Base-by-base conservation (phyloP, 2,113 vertebrate species). In the Proteles cristata region DNA sequence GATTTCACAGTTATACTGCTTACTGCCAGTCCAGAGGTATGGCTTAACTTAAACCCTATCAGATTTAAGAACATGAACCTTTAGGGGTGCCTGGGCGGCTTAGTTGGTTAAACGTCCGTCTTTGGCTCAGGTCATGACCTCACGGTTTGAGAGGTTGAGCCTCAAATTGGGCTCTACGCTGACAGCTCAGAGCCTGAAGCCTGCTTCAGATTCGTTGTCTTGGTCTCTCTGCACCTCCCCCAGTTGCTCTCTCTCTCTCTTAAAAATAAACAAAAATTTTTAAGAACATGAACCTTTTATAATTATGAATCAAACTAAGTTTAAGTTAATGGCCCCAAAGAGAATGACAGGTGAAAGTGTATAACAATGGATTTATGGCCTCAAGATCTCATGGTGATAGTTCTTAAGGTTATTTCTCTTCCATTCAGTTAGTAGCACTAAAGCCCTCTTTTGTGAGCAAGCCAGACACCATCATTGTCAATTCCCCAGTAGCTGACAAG, bases 291-390 rank as follows among this genome's bases (percentile, higher is more conserved):
- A 50, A 50, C 23, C 94, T 90, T 97, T 88, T 93, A 96, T 48
- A 94, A 77, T 93, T 77, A 61, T 61, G n/a, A 94, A 23, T 97
- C 80, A 90, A 95, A 92, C 8, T 79, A 81, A 82, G 61, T 23
- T 61, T 23, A 61, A 61, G 58, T 61, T 61, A 90, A 93, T 33
- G 23, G 7, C 7, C 15, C 31, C n/a, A 21, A 96, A 82, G 58
- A 83, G 53, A 73, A 23, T 86, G 43, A 77, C 8, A 94, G 35
- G 17, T 74, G 26, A 92, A 65, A 69, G 14, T 58, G 28, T 26
- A 63, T 61, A 73, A 93, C 95, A 69, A 53, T 74, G 28, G 17
- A 93, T 93, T 35, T 77, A 48, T 58, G 35, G 23, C 39, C 39
- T 94, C 58, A 55, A 50, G 21, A 33, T 77, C 9, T 88, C 55